Base-by-base conservation (phyloP, 1,140 invertebrate species). In the Anastrepha ludens region DNA sequence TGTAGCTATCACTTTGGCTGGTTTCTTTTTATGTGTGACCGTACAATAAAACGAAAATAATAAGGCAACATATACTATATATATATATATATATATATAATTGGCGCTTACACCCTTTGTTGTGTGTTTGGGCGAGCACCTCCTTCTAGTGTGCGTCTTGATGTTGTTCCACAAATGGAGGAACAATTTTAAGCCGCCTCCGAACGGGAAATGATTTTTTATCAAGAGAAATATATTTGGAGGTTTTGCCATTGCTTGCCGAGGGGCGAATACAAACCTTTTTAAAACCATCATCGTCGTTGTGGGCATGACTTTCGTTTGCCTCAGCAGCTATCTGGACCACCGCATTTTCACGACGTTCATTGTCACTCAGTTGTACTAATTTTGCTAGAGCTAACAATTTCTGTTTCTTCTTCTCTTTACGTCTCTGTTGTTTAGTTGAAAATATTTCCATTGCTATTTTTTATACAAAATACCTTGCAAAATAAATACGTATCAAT, bases 321-420 rank as follows among this genome's bases (percentile, higher is more conserved):
- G 20, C 4, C 9, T 11, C 13, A 9, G 41, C 59, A 8, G 44
- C 87, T 78, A 41, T 13, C 29, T 89, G 67, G n/a, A 62, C 67
- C 44, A 70, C 78, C 89, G 89, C 89, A 81, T 89, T 89, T 65
- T 91, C 89, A 15, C 91, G 13, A 78, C 93, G 91, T 88, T 96
- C 95, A 78, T 94, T 93, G 88, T 96, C 95, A 90, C 96, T 96
- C 50, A 96, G 91, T 91, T 94, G 94, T 58, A 95, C 93, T 65
- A 96, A 92, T 91, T 95, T 94, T 17, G 95, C 93, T 89, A 95
- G 93, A 3, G 95, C 95, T 29, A 94, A 93, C 89, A 95, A 93
- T 93, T 96, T 96, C 91, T 95, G 95, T 89, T 94, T 94, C 89
- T 96, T 96, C 86, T 94, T 96, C 89, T 96, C 95, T 87, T 94